Evolutionary conservation across 2,113 vertebrate genomes (phyloP).

Genomic region (Hemicordylus capensis): DNA sequence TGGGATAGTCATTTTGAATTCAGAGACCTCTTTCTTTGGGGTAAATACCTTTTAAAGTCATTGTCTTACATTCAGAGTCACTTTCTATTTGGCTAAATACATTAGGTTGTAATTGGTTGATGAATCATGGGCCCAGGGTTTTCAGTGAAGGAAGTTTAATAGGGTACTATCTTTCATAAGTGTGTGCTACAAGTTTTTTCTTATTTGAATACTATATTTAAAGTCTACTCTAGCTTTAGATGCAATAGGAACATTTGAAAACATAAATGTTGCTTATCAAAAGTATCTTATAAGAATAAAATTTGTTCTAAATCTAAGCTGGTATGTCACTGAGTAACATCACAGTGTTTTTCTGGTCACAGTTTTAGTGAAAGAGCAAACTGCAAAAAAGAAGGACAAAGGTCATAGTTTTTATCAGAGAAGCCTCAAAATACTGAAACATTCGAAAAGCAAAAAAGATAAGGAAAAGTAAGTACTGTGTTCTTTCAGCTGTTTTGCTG

Average conservation of each 20-base stretch:
- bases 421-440: neutral
- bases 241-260: neutral
- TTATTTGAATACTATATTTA: neutral
- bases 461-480: conserved; percentile 26
- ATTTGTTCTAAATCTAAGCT: neutral
- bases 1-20: no score
- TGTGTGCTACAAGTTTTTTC: no score
- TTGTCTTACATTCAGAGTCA: no score
- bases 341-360: neutral
- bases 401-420: neutral
- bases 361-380: neutral
- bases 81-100: no score
- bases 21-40: no score
- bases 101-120: no score
- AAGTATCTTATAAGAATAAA: neutral
- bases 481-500: neutral
- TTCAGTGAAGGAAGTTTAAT: neutral
- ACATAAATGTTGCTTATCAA: neutral
- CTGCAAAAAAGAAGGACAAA: neutral
- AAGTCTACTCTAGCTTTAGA: neutral
- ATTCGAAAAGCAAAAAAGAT: neutral
- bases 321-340: neutral
- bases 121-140: neutral
- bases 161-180: neutral
- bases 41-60: no score